Evolutionary conservation across 2,888 invertebrate genomes (phyloP).

Genomic region (Molorchus minor): DNA sequence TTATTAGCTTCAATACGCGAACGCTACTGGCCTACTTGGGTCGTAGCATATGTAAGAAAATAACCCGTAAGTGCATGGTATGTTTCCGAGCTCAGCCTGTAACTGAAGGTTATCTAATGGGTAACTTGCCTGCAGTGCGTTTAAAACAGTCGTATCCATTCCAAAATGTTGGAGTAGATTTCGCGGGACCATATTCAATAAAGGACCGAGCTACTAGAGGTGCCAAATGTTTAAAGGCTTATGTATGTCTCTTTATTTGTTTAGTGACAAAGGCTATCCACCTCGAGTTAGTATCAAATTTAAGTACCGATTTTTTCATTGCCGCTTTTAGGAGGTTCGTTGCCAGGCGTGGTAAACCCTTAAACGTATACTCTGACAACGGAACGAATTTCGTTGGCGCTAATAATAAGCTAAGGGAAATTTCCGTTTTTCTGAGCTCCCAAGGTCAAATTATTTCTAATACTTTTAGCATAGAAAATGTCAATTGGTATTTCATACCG

Average conservation of each 20-base stretch:
- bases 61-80: background rate
- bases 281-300: constrained; percentile 35
- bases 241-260: constrained; percentile 26
- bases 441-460: constrained; percentile 35
- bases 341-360: constrained; percentile 34
- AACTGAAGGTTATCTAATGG: constrained; percentile 21
- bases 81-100: background rate
- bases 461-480: constrained; percentile 1
- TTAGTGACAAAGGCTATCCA: constrained; percentile 35
- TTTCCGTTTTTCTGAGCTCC: constrained; percentile 25
- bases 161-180: constrained; percentile 40
- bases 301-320: constrained; percentile 37
- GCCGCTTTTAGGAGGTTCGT: constrained; percentile 38
- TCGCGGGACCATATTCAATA: constrained; percentile 38
- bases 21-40: background rate
- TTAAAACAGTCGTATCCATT: constrained; percentile 21
- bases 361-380: constrained; percentile 37
- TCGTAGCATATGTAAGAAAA: background rate
- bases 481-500: constrained; percentile 30
- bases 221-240: constrained; percentile 25
- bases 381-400: constrained; percentile 45
- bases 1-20: background rate
- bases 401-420: no score
- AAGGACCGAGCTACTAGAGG: constrained; percentile 36
- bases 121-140: constrained; percentile 24